Evolutionary conservation across 1,140 invertebrate genomes (phyloP).

Genomic region (Trachymyrmex septentrionalis): DNA sequence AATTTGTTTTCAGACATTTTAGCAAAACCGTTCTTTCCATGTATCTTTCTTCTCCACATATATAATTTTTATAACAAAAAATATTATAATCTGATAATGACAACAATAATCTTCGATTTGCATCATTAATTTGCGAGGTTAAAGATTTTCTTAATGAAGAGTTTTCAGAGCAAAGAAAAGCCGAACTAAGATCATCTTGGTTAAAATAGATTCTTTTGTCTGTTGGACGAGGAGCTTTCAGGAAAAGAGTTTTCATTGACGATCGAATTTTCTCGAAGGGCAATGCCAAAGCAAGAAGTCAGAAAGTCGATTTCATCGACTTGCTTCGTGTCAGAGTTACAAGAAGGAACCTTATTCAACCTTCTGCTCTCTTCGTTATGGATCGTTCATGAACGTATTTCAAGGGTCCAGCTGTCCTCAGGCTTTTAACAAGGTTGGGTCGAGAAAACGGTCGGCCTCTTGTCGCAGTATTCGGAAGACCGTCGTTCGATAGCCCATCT

Average conservation of each 20-base stretch:
- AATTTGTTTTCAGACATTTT: no score
- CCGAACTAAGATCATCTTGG: constrained; percentile 64
- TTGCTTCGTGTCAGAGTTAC: constrained; percentile 22
- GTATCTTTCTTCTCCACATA: neutral
- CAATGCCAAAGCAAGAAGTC: constrained; percentile 36
- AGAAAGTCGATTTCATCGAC: constrained; percentile 56
- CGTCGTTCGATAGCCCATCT: constrained; percentile 60
- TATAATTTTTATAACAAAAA: constrained; percentile 27
- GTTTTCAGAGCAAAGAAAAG: constrained; percentile 53
- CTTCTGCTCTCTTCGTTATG: constrained; percentile 60
- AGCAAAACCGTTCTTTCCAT: no score
- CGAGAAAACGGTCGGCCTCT: constrained; percentile 51
- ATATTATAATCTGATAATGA: neutral
- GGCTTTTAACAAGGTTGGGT: constrained; percentile 39
- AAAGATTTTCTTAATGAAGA: constrained; percentile 53
- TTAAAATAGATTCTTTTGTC: constrained; percentile 60
- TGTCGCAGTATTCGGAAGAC: constrained; percentile 49
- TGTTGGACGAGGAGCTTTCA: constrained; percentile 59
- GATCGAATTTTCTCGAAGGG: constrained; percentile 69
- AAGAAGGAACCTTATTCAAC: neutral
- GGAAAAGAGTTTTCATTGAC: constrained; percentile 70
- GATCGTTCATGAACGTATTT: constrained; percentile 29
- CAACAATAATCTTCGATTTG: neutral
- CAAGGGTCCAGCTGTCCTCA: constrained; percentile 32
- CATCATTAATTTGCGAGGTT: neutral